These are phyloP conservation scores for Anableps anableps DNA, from an alignment of 2,797 vertebrate species.

Conservation along the genomic window DNA sequence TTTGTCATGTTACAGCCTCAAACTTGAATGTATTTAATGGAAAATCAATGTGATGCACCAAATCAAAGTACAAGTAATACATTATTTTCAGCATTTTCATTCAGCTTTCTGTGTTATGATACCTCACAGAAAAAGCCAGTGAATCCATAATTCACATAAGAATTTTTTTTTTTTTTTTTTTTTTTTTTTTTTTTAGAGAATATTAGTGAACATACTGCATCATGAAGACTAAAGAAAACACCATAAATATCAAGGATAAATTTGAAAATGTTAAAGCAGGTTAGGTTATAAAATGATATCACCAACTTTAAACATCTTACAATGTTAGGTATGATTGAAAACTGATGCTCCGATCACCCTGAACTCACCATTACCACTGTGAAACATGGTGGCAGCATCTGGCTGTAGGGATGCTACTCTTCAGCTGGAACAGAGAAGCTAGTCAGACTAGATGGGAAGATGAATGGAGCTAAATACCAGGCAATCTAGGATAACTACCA, in stretches of 20 bases:
- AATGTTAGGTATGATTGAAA: neutral
- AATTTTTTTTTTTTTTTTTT: no score
- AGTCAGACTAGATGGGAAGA: neutral
- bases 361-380: neutral
- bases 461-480: neutral
- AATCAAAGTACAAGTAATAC: neutral
- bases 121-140: neutral
- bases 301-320: neutral
- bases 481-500: neutral
- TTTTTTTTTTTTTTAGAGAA: neutral
- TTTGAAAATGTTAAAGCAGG: neutral
- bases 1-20: neutral
- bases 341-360: neutral
- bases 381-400: neutral
- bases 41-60: neutral
- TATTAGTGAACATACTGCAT: neutral
- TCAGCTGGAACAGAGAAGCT: neutral
- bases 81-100: neutral
- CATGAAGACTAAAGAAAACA: neutral
- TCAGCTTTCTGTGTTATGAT: neutral
- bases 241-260: neutral
- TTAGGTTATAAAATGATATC: neutral
- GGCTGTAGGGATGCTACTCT: neutral
- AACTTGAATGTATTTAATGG: neutral
- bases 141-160: neutral